Conservation (phyloP, 92 coral and sea anemone species). For the Palythoa grandis region DNA sequence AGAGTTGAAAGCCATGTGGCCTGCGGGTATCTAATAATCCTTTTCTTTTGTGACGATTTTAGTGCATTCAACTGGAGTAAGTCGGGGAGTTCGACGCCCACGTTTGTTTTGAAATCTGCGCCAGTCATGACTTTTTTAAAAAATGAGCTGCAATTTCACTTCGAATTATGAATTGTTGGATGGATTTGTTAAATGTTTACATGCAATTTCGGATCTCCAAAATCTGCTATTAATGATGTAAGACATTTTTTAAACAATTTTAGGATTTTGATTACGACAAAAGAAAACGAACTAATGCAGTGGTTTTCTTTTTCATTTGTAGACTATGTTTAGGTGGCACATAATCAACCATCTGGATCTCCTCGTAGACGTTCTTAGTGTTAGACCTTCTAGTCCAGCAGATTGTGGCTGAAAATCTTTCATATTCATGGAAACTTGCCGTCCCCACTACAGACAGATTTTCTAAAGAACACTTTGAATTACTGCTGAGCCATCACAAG, state of each 20-base stretch:
- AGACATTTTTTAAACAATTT: too few species aligned
- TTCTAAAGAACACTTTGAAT: constrained; percentile 63
- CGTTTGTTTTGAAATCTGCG: background rate
- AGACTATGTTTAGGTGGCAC: constrained; percentile 67
- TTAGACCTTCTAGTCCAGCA: constrained; percentile 48
- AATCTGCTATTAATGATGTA: too few species aligned
- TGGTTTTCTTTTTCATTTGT: constrained; percentile 44
- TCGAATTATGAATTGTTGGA: background rate
- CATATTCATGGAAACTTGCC: constrained; percentile 49
- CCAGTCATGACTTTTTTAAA: background rate
- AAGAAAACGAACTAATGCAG: background rate
- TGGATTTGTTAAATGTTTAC: background rate
- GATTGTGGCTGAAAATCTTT: constrained; percentile 61
- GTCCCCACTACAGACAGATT: constrained; percentile 47
- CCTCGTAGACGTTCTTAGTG: constrained; percentile 48
- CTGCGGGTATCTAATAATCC: background rate
- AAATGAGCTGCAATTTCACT: background rate
- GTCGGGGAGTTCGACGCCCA: background rate
- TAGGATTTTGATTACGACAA: background rate
- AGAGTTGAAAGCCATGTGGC: background rate
- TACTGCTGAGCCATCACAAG: constrained; percentile 51
- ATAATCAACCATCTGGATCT: constrained; percentile 58
- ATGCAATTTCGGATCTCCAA: too few species aligned
- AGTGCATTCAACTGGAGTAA: background rate
- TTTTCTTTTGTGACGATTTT: background rate